Conservation (phyloP, 2,113 vertebrate species). For the Aldabrachelys gigantea region DNA sequence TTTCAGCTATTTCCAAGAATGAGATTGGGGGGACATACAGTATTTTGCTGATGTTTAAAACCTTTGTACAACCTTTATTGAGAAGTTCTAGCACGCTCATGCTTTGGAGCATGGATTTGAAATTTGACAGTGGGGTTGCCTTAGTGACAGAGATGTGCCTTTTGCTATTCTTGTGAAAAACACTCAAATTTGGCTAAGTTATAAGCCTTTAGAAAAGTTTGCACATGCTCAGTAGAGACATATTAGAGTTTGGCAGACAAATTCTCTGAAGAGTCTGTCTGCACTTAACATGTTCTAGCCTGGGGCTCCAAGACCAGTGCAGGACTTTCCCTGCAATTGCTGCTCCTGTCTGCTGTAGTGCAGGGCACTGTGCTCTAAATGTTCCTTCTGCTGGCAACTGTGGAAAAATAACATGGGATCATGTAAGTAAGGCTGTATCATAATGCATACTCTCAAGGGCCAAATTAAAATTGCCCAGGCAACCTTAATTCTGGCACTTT, state of each 20-base stretch:
- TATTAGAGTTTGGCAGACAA: background rate
- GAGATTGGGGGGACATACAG: background rate
- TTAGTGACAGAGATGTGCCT: background rate
- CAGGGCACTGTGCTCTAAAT: background rate
- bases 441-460: background rate
- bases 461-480: background rate
- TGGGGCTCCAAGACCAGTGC: background rate
- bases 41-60: background rate
- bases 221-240: background rate
- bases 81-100: background rate
- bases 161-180: background rate
- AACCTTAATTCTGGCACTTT: background rate
- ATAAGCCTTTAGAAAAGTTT: background rate
- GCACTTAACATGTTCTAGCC: background rate
- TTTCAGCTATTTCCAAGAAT: background rate
- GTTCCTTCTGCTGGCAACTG: background rate
- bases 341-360: background rate
- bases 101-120: background rate
- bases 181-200: background rate
- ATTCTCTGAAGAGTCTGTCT: background rate
- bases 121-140: background rate
- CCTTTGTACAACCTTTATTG: background rate
- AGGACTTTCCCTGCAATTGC: background rate
- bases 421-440: background rate
- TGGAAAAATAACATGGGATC: background rate